Evolutionary conservation across 2,797 vertebrate genomes (phyloP).

Genomic region (Avahi laniger): DNA sequence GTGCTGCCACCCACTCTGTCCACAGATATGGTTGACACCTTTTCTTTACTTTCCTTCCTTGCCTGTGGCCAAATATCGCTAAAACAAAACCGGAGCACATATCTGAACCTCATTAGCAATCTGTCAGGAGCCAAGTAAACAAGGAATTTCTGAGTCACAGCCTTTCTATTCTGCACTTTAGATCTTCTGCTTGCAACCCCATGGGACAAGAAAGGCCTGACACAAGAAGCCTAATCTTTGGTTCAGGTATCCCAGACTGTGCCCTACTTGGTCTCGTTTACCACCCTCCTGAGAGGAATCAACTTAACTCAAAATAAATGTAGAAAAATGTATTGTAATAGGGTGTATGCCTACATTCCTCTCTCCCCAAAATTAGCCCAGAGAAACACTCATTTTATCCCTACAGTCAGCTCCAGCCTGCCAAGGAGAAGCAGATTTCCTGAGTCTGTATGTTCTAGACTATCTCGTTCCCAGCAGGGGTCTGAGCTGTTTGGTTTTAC

Average conservation of each 20-base stretch:
- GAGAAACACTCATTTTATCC: background rate
- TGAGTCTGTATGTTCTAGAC: background rate
- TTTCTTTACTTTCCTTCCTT: background rate
- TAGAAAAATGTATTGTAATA: background rate
- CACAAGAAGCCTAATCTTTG: background rate
- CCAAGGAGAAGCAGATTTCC: background rate
- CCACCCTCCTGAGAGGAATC: background rate
- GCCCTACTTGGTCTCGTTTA: background rate
- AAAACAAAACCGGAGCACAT: conserved; percentile 38
- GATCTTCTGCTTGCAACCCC: background rate
- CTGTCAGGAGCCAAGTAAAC: conserved; percentile 43
- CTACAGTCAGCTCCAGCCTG: background rate
- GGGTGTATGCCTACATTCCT: background rate
- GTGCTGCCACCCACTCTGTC: background rate
- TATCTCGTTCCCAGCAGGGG: background rate
- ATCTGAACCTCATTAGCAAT: conserved; percentile 41
- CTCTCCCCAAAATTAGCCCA: background rate
- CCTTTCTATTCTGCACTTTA: background rate
- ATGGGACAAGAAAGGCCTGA: background rate
- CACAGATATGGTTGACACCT: background rate
- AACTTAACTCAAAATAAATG: background rate
- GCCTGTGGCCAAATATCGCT: background rate
- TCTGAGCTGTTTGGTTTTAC: background rate
- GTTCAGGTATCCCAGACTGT: background rate
- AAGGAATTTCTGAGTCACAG: conserved; percentile 57